These are phyloP conservation scores for Nipponacmea schrenckii DNA, from an alignment of 2,888 invertebrate species.

Conservation along the genomic window DNA sequence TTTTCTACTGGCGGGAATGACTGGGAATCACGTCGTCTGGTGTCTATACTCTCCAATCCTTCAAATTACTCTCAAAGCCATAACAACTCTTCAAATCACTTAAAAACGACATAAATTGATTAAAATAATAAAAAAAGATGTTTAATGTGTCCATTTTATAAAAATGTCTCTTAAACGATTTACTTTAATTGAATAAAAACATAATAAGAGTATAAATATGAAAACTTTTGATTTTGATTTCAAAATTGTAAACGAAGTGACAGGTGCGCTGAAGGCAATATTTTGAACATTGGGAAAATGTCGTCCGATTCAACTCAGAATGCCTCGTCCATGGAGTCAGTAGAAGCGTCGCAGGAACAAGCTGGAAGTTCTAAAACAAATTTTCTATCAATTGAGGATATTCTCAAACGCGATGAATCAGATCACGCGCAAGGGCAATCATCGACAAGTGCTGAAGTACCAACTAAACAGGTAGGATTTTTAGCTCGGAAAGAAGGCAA, in stretches of 20 bases:
- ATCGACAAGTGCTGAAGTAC: too few species aligned
- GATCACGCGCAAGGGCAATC: not conserved
- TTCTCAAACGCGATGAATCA: constrained; percentile 1
- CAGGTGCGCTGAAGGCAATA: too few species aligned
- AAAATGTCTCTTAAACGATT: constrained; percentile 8
- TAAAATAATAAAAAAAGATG: constrained; percentile 4
- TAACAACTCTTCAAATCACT: constrained; percentile 6
- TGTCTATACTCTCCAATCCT: not conserved
- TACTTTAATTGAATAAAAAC: constrained; percentile 1
- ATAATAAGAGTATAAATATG: too few species aligned
- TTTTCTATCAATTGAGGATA: constrained; percentile 16
- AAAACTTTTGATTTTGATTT: too few species aligned
- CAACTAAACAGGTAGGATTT: too few species aligned
- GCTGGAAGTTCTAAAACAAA: constrained; percentile 1
- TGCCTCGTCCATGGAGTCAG: too few species aligned
- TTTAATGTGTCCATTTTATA: not conserved
- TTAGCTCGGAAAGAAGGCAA: too few species aligned
- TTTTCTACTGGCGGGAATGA: not conserved
- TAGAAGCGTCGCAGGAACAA: not conserved
- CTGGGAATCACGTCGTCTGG: constrained; percentile 3
- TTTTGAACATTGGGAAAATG: too few species aligned
- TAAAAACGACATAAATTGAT: not conserved
- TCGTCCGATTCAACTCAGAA: too few species aligned
- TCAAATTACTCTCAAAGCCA: not conserved
- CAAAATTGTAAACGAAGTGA: too few species aligned